phyloP scores from a whole-genome alignment of 2,888 invertebrate genomes.

The Monochamus alternatus region DNA sequence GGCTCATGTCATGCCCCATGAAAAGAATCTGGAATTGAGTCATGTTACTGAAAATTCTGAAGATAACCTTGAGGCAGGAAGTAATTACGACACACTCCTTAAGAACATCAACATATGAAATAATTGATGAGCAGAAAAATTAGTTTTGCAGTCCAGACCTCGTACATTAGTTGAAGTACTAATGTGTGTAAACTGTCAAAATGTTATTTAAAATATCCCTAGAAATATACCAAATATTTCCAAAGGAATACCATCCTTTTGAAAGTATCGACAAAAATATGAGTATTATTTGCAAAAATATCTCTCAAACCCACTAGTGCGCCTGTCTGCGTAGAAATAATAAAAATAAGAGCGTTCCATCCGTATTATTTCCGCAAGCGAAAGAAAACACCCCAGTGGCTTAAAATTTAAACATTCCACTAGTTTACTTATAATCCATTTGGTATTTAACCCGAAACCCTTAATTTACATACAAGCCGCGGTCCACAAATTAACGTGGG shows the following conservation, averaged over 20 bases:
- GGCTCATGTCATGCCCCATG: too few species aligned
- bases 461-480: slow-evolving; percentile 60
- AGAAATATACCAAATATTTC: background rate
- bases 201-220: too few species aligned
- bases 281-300: background rate
- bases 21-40: too few species aligned
- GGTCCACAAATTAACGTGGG: slow-evolving; percentile 62
- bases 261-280: background rate
- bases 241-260: too few species aligned
- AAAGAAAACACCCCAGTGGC: slow-evolving; percentile 25
- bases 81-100: too few species aligned
- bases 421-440: slow-evolving; percentile 35
- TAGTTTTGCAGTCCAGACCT: too few species aligned
- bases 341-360: background rate
- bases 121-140: too few species aligned
- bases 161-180: too few species aligned
- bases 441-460: slow-evolving; percentile 53
- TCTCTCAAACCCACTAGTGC: background rate
- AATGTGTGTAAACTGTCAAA: too few species aligned
- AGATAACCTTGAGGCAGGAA: too few species aligned
- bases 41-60: too few species aligned
- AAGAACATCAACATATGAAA: too few species aligned
- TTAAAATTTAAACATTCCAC: slow-evolving; percentile 32
- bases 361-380: slow-evolving; percentile 14
- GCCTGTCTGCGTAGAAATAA: background rate